Base-by-base conservation (phyloP, 2,888 invertebrate genomes). In the Pocota personata region DNA sequence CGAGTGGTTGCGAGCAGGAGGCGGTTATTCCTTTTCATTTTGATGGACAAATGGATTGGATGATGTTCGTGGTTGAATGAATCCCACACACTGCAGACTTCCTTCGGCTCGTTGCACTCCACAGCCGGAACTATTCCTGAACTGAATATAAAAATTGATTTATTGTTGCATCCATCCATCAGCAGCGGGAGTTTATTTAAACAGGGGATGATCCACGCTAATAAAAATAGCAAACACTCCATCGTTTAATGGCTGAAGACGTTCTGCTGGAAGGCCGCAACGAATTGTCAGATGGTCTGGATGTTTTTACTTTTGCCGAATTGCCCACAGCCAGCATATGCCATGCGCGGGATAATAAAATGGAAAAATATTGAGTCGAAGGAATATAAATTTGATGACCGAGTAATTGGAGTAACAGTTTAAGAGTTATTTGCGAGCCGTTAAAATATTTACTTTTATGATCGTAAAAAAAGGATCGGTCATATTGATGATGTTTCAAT, bases 241-340 rank as follows among this genome's bases (percentile, higher is more conserved):
- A 30, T 37, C 19, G 40, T 37, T 43, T 14, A 7, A 24, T 64
- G 4, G 64, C 58, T 40, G 52, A 69, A 76, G 64, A 76, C 21
- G 46, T 69, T 30, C 12, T 14, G 55, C 12, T 14, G 55, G 32
- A 52, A 69, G 73, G 16, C 60, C 48, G 60, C 60, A 58, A 64
- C 82, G 76, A 76, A 77, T 80, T 64, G 83, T 84, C 84, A 84
- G 79, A 84, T 84, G 84, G 79, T 75, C 46, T 62, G n/a, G n/a
- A 62, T 72, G 67, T 48, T 62, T 57, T 24, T 62, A 60, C 21
- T 60, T 46, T 76, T 71, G 76, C 16, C 14, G 35, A 69, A 71
- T 57, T 14, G 67, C 79, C 69, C 4, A 21, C 24, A 14, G 84
- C 69, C 19, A 8, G 71, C 80, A 84, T 80, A 80, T 84, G 84